A percentile compares a stretch with the other conserved stretches of the same genome.
Conservation (phyloP, 2,797 vertebrate species). For the Takifugu rubripes region DNA sequence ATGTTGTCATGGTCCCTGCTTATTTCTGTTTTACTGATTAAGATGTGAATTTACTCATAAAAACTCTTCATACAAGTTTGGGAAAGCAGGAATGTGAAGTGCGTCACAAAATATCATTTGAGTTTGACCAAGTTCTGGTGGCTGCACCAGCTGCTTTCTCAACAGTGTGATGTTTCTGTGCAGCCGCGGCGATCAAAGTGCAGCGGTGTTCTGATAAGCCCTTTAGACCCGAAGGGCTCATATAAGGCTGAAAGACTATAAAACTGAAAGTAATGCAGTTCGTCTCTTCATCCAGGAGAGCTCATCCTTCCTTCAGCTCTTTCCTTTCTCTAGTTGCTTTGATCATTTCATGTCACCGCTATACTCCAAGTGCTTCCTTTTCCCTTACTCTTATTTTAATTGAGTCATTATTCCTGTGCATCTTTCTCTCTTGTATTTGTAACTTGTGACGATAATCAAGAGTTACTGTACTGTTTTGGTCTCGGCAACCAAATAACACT, state of each 20-base stretch:
- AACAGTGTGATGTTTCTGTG: not conserved
- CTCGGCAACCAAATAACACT: slow-evolving; percentile 37
- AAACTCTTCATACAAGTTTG: too few species aligned
- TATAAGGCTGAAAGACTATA: not conserved
- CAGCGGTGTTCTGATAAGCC: not conserved
- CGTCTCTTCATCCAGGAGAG: slow-evolving; percentile 2
- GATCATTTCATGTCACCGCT: not conserved
- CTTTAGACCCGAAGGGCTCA: not conserved
- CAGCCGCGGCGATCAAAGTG: not conserved
- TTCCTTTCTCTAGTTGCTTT: not conserved
- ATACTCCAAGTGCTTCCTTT: not conserved
- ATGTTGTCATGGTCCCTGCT: too few species aligned
- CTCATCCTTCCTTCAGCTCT: not conserved
- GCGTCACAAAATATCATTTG: not conserved
- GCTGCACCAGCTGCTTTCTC: not conserved
- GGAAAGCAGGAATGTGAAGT: too few species aligned
- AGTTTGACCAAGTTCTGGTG: not conserved
- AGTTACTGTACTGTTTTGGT: slow-evolving; percentile 28
- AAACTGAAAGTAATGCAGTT: not conserved
- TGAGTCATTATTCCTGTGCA: not conserved
- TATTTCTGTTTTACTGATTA: too few species aligned
- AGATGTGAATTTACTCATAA: too few species aligned
- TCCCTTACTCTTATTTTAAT: not conserved
- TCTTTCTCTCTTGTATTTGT: not conserved
- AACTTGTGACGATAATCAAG: slow-evolving; percentile 37